A percentile compares a stretch with the other conserved stretches of the same genome.
phyloP scores from a whole-genome alignment of 1,140 invertebrate genomes.

The Drosophila bipectinata region DNA sequence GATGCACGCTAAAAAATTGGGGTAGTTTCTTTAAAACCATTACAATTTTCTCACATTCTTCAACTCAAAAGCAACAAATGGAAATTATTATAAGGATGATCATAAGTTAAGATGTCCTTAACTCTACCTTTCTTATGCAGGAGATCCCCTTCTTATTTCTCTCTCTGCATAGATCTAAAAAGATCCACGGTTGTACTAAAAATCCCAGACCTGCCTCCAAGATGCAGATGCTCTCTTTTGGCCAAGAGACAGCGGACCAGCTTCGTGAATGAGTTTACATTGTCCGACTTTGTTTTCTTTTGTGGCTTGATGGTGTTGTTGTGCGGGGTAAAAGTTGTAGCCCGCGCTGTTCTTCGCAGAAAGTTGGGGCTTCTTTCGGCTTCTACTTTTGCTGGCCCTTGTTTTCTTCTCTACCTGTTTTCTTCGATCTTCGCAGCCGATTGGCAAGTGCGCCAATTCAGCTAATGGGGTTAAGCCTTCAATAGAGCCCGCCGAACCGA shows the following conservation, averaged over 20 bases:
- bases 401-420: conserved; percentile 65
- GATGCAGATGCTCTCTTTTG: conserved; percentile 54
- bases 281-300: conserved; percentile 54
- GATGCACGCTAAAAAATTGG: conserved; percentile 25
- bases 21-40: not conserved
- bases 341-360: conserved; percentile 66
- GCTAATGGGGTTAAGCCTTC: conserved; percentile 80
- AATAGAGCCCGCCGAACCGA: conserved; percentile 58
- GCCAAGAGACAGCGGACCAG: conserved; percentile 16
- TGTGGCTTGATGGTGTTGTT: conserved; percentile 13
- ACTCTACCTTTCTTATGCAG: no score
- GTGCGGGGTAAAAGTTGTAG: conserved; percentile 72
- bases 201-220: conserved; percentile 45
- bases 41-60: no score
- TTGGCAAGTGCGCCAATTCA: conserved; percentile 81
- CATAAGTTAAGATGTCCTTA: no score
- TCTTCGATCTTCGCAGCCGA: conserved; percentile 57
- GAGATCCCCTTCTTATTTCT: conserved; percentile 9
- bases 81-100: no score
- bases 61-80: no score
- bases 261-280: conserved; percentile 72
- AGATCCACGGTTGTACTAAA: conserved; percentile 55
- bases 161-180: conserved; percentile 47
- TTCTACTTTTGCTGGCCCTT: conserved; percentile 48
- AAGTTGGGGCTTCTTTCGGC: conserved; percentile 63